phyloP scores from a whole-genome alignment of 2,113 vertebrate genomes.

The Phylloscopus trochilus region DNA sequence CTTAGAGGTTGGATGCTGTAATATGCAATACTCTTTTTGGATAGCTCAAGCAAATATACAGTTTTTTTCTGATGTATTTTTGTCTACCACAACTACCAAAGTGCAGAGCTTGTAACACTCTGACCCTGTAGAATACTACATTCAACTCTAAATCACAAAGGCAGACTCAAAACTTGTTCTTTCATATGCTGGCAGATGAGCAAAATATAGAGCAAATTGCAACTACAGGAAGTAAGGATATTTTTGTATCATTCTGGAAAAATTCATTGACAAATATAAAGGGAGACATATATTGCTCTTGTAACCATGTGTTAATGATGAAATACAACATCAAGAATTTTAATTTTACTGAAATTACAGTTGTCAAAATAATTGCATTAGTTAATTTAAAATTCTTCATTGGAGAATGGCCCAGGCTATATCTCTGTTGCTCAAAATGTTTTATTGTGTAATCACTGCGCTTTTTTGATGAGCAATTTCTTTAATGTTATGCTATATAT shows the following conservation, averaged over 20 bases:
- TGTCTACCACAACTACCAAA: background rate
- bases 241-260: conserved; percentile 7
- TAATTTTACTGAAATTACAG: conserved; percentile 63
- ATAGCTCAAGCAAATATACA: background rate
- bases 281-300: conserved; percentile 3
- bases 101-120: background rate
- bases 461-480: conserved; percentile 64
- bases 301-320: conserved; percentile 46
- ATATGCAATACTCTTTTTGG: background rate
- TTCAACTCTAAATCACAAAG: background rate
- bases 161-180: background rate
- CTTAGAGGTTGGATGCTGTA: background rate
- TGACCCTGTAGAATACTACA: background rate
- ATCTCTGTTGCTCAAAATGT: conserved; percentile 61
- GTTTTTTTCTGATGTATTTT: background rate
- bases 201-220: background rate
- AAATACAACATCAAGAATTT: conserved; percentile 54
- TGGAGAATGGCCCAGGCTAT: conserved; percentile 53
- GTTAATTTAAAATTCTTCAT: conserved; percentile 65
- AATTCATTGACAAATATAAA: conserved; percentile 41
- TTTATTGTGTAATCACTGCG: conserved; percentile 54
- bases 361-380: conserved; percentile 68
- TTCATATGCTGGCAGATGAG: background rate
- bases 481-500: conserved; percentile 64
- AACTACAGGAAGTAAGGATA: background rate